Evolutionary conservation across 2,113 vertebrate species (phyloP), one percentile per base, ranked within the genome.

Genomic region (Podarcis raffonei): DNA sequence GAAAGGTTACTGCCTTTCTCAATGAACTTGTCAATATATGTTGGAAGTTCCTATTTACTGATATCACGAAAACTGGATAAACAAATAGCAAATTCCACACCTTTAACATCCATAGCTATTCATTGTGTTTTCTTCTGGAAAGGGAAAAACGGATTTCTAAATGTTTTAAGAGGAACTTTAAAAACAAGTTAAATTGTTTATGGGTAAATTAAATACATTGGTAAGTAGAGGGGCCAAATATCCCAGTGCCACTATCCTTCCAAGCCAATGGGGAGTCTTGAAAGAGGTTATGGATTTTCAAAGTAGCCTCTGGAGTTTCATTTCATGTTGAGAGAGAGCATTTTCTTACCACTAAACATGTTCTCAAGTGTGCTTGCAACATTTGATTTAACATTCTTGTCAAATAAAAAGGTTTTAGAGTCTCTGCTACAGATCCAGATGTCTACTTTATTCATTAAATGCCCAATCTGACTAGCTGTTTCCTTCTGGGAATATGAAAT

Each of bases 241-340:
- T 35, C 11, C 83, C 77, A 84, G 72, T 3, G 18, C 35, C 42
- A 2, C 32, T 57, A 77, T 86, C 0, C 69, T 85, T 91, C 83
- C 88, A 0, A 1, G 82, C 35, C 81, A 91, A 62, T 78, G 86
- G 16, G 25, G 62, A 92, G 89, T 91, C 13, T 25, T 89, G 68
- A 89, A 93, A 91, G 53, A 88, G 83, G 86, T 83, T 91, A 11
- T 57, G 42, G 59, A 93, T 92, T 77, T 30, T 89, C 71, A 92
- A 94, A 92, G 7, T 91, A 89, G 48, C 2, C 92, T 92, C 89
- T 22, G 85, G 92, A 91, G 86, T 2, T 86, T 91, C 16, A 37
- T 27, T 91, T 92, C 89, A 72, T 68, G 85, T 93, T 74, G 83
- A 87, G 83, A 94, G 87, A 35, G 2, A 91, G 0, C 11, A 32